phyloP scores from a whole-genome alignment of 2,113 vertebrate genomes.

The Athene noctua region DNA sequence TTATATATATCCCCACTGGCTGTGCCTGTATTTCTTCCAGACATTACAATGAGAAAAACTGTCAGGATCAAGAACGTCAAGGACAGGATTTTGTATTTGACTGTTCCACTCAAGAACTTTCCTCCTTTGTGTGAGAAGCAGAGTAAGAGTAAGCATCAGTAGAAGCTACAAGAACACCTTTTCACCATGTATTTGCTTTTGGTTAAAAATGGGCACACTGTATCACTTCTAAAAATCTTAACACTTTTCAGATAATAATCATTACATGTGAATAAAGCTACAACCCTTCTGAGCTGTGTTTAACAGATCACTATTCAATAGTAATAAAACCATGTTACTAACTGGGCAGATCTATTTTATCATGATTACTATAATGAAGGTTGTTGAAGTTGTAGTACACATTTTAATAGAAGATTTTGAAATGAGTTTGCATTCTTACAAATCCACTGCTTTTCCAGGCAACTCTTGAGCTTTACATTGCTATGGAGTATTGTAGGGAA shows the following conservation, averaged over 20 bases:
- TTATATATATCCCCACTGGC: not conserved
- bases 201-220: not conserved
- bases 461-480: not conserved
- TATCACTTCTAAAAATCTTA: not conserved
- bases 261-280: not conserved
- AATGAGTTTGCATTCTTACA: not conserved
- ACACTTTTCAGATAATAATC: not conserved
- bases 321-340: not conserved
- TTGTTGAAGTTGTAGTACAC: not conserved
- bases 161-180: not conserved
- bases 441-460: not conserved
- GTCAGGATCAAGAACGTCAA: not conserved
- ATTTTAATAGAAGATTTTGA: not conserved
- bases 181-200: not conserved
- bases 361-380: not conserved
- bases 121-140: not conserved
- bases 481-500: not conserved
- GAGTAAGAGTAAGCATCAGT: not conserved
- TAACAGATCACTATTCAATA: not conserved
- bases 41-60: not conserved
- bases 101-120: not conserved
- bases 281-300: not conserved
- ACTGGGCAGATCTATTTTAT: not conserved
- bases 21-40: not conserved
- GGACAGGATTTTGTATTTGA: not conserved